Conservation (phyloP, 2,888 invertebrate species). For the Luperina testacea region DNA sequence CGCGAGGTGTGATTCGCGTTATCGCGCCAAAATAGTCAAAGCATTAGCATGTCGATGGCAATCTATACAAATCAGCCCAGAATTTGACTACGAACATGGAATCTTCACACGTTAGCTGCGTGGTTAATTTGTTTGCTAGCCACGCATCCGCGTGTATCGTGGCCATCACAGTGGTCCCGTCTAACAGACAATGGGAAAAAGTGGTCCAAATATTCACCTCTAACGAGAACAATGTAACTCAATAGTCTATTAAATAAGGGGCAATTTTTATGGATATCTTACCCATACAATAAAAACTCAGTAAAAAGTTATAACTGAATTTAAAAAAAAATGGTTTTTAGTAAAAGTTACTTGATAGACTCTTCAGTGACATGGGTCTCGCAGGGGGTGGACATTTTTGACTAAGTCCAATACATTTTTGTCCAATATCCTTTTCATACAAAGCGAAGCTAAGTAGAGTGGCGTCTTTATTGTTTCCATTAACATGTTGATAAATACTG, state of each 20-base stretch:
- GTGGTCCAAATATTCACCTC: background rate
- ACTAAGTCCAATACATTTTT: background rate
- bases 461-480: slow-evolving; percentile 11
- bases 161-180: background rate
- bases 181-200: background rate
- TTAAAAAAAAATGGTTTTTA: background rate
- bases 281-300: background rate
- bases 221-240: background rate
- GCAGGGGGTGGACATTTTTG: background rate
- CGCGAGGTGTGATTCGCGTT: no score
- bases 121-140: background rate
- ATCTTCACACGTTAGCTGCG: background rate
- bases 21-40: no score
- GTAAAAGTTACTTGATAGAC: background rate
- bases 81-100: background rate
- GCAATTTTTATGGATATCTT: background rate
- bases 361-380: background rate
- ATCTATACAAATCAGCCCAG: background rate
- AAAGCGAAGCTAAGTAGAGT: background rate
- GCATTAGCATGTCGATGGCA: background rate
- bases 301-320: background rate
- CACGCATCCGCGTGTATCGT: background rate
- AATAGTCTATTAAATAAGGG: background rate
- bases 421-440: background rate
- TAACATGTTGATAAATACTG: slow-evolving; percentile 40